These are phyloP conservation scores for Eulithis testata DNA, from an alignment of 2,888 invertebrate species.

Conservation along the genomic window DNA sequence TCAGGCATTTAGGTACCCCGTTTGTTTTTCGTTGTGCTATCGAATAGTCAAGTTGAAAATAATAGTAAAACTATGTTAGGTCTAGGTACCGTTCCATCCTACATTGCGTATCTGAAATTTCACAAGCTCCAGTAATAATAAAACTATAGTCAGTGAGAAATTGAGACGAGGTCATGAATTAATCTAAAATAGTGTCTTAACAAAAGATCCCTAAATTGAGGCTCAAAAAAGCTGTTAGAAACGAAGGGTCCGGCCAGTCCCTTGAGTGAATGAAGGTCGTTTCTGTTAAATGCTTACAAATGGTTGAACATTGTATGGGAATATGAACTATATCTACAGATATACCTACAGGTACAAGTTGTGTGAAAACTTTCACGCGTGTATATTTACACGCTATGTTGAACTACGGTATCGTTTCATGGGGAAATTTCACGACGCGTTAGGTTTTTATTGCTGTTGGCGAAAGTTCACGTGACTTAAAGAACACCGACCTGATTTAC, in stretches of 20 bases:
- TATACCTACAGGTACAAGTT: neutral
- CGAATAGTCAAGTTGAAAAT: no score
- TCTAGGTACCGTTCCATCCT: neutral
- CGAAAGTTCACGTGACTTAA: no score
- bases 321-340: neutral
- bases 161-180: conserved; percentile 21
- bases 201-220: conserved; percentile 19
- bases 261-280: conserved; percentile 23
- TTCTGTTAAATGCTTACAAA: conserved; percentile 20
- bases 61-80: no score
- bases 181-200: conserved; percentile 16
- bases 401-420: neutral
- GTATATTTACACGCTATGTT: neutral
- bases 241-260: conserved; percentile 20
- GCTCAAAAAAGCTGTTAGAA: conserved; percentile 24
- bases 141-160: conserved; percentile 8
- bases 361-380: neutral
- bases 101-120: neutral
- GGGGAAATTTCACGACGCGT: no score
- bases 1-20: no score
- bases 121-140: neutral
- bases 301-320: conserved; percentile 13
- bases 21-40: no score
- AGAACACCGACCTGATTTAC: no score
- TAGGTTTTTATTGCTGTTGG: no score